phyloP scores from a whole-genome alignment of 2,888 invertebrate genomes.

The Volucella inflata region DNA sequence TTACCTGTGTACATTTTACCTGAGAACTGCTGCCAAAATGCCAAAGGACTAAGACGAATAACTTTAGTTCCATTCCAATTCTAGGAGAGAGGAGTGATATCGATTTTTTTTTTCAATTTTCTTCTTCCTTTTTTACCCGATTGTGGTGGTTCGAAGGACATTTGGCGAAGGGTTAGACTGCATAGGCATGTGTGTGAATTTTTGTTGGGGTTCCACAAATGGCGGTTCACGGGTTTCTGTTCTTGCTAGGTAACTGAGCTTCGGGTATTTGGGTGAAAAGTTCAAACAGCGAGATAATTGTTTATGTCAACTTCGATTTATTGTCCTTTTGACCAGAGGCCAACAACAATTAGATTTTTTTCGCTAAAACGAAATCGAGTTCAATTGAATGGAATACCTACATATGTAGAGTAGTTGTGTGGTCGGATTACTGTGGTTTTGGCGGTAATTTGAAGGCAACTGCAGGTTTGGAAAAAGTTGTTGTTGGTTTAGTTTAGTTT shows the following conservation, averaged over 20 bases:
- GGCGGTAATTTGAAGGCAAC: no score
- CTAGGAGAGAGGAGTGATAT: background rate
- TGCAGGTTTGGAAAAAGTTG: no score
- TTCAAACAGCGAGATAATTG: constrained; percentile 62
- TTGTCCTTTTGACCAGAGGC: constrained; percentile 46
- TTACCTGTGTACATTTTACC: constrained; percentile 38
- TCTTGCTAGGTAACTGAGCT: constrained; percentile 16
- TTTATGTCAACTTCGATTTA: constrained; percentile 65
- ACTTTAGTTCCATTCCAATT: constrained; percentile 9
- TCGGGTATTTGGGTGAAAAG: constrained; percentile 59
- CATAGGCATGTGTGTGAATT: constrained; percentile 14
- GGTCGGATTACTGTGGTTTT: no score
- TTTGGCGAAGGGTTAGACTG: background rate
- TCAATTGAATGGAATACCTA: no score
- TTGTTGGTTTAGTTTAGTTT: no score
- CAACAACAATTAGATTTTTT: constrained; percentile 5
- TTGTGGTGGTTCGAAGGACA: background rate
- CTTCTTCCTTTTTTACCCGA: background rate
- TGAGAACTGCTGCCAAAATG: constrained; percentile 23
- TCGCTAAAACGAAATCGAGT: background rate
- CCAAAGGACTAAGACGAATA: constrained; percentile 23
- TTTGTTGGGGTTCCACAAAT: constrained; percentile 29
- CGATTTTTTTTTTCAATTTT: constrained; percentile 22
- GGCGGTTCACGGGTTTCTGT: background rate
- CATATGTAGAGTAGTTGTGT: no score